A percentile compares a stretch with the other conserved stretches of the same genome.
Conservation (phyloP, 2,113 vertebrate genomes). For the Empidonax alnorum region DNA sequence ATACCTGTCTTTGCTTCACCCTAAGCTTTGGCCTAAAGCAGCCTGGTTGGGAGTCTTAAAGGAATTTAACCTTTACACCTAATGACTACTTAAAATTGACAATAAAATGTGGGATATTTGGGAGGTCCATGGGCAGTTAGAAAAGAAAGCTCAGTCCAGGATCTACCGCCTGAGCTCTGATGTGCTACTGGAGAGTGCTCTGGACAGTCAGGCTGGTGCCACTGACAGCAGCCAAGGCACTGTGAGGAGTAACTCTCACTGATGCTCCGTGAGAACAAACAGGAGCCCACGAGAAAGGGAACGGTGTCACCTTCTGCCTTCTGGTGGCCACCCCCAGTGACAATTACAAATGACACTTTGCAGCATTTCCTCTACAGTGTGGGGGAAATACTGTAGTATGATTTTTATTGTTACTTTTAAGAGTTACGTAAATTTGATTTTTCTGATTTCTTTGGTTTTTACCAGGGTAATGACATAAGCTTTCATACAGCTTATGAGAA, state of each 20-base stretch:
- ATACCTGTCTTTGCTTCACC: background rate
- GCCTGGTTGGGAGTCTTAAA: background rate
- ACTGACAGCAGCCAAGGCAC: background rate
- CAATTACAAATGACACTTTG: background rate
- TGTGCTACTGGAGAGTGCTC: background rate
- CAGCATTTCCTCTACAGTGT: background rate
- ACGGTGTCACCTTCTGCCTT: background rate
- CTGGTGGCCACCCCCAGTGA: background rate
- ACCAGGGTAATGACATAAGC: background rate
- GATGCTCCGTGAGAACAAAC: background rate
- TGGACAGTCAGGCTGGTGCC: background rate
- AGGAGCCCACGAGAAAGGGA: background rate
- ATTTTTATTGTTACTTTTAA: background rate
- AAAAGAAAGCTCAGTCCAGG: background rate
- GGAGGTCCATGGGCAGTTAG: background rate
- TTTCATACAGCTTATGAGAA: background rate
- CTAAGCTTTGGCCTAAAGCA: background rate
- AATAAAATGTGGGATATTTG: background rate
- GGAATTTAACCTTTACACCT: background rate
- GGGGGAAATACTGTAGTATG: background rate
- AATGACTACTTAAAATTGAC: background rate
- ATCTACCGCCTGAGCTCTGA: background rate
- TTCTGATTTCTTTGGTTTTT: background rate
- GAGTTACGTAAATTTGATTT: background rate
- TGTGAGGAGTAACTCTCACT: background rate